A percentile compares a stretch with the other conserved stretches of the same genome.
These are phyloP conservation scores for Chrysina gloriosa DNA, from an alignment of 2,888 invertebrate species.

Conservation along the genomic window DNA sequence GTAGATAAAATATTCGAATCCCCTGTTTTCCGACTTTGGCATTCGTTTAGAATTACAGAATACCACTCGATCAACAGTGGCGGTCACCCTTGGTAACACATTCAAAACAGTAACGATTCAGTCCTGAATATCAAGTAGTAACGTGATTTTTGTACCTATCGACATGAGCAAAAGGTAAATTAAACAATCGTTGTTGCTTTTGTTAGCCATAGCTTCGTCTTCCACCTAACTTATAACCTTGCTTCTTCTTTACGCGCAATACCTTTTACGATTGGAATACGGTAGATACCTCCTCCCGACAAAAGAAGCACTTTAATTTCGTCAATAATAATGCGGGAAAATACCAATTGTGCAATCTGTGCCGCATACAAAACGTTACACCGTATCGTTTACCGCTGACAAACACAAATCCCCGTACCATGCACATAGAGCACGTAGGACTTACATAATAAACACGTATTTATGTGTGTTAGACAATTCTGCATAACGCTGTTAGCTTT, in stretches of 20 bases:
- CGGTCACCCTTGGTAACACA: constrained; percentile 4
- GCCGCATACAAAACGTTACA: constrained; percentile 17
- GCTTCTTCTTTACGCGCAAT: background rate
- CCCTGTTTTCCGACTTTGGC: too few species aligned
- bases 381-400: constrained; percentile 29
- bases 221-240: background rate
- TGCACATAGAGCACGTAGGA: constrained; percentile 21
- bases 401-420: constrained; percentile 29
- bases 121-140: background rate
- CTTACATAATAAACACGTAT: constrained; percentile 28
- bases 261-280: background rate
- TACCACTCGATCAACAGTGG: background rate
- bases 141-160: background rate
- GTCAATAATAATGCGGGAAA: constrained; percentile 19
- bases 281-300: background rate
- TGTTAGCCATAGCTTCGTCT: background rate
- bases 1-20: too few species aligned
- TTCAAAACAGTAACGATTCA: constrained; percentile 9
- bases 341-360: constrained; percentile 30
- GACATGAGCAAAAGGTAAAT: constrained; percentile 25
- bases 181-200: background rate
- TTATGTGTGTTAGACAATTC: constrained; percentile 14
- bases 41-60: too few species aligned
- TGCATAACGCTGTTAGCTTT: background rate
- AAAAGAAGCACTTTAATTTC: constrained; percentile 8